Evolutionary conservation across 1,140 invertebrate species (phyloP), one percentile per base, ranked within the genome.

Genomic region (Pentalonia nigronervosa): DNA sequence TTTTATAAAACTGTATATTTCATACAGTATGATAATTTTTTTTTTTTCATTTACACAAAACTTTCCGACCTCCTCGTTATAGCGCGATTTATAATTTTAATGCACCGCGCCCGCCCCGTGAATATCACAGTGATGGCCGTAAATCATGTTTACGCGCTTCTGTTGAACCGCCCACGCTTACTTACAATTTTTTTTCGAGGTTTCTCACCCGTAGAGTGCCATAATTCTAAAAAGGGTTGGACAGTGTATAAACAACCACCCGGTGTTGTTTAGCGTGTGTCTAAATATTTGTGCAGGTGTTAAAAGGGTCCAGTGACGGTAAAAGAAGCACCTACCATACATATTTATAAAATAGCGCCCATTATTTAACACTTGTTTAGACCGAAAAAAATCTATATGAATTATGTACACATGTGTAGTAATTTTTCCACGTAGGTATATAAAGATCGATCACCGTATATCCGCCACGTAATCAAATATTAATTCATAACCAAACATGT

Each of bases 221-320:
- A n/a, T 89, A 56, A 56, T 56, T 89, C 34, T 45, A 60, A 45
- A 83, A 92, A 92, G 91, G 91, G 45, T 84, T 84, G 47, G 20
- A 41, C 48, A 84, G 47, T 83, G 45, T 48, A 91, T 48, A 91
- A 83, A 92, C 91, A 93, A 93, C 23, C 56, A 9, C 14, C 48
- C 81, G 81, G 81, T 45, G 76, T 86, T 84, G 34, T 83, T 53
- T 93, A 84, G 34, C 91, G 81, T 86, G 81, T 53, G 91, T 50
- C 91, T 48, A 93, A 86, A 86, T 93, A 93, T 93, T 93, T 86
- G 81, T 56, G 34, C 76, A 86, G 81, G 91, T 86, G 91, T 93
- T 84, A 86, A 86, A 86, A 53, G 81, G 76, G 81, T 93, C 91
- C 91, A 41, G 81, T 23, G 41, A 45, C 4, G 36, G 90, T 81